Percentiles rank a stretch among this genome's conserved stretches.
Evolutionary conservation across 2,113 vertebrate species (phyloP).

Genomic region (Eublepharis macularius): DNA sequence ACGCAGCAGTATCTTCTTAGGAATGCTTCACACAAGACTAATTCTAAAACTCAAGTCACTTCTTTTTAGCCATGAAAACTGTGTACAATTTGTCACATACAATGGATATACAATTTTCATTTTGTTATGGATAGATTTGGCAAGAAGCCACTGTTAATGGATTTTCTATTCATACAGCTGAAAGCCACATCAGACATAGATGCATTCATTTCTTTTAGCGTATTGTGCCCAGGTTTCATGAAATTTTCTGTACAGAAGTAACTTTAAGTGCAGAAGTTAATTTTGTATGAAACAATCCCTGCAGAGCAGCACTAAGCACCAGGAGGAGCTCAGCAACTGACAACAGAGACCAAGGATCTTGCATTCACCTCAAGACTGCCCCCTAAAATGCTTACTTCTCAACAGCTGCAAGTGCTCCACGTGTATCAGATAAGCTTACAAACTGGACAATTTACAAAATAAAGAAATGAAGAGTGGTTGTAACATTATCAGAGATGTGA

Average conservation of each 20-base stretch:
- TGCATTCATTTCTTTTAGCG: background rate
- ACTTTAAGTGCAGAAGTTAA: background rate
- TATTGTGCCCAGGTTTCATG: background rate
- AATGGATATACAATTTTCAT: background rate
- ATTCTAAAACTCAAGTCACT: background rate
- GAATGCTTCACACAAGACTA: background rate
- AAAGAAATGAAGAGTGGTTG: background rate
- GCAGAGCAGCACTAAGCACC: background rate
- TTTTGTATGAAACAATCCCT: background rate
- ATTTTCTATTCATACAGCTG: no score
- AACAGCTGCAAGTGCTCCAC: background rate
- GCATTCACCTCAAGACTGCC: background rate
- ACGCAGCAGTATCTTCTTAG: background rate
- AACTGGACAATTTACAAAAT: background rate
- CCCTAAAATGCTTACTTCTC: background rate
- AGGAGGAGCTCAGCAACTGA: background rate
- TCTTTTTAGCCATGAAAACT: background rate
- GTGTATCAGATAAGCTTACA: background rate
- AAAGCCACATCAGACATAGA: background rate
- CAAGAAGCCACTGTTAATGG: background rate
- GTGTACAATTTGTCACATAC: background rate
- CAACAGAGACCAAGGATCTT: background rate
- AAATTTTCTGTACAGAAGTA: background rate
- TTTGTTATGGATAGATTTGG: background rate
- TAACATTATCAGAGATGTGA: background rate